phyloP scores from a whole-genome alignment of 2,113 vertebrate genomes.

The Pseudonaja textilis region DNA sequence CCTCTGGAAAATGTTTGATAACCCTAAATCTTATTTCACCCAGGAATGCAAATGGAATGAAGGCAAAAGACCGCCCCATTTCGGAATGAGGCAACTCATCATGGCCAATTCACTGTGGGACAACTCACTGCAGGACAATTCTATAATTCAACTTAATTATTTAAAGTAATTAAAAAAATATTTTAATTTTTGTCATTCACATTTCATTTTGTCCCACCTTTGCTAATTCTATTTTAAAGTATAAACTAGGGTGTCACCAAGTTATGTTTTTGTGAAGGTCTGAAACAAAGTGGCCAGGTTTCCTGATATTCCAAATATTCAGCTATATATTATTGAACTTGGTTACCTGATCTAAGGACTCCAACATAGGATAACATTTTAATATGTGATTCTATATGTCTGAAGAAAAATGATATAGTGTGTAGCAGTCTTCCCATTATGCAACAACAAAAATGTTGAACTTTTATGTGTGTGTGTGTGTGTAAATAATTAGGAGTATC shows the following conservation, averaged over 20 bases:
- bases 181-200: too few species aligned
- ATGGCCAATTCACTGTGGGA: too few species aligned
- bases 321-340: background rate
- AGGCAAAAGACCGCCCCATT: background rate
- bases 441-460: background rate
- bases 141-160: too few species aligned
- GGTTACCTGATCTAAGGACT: background rate
- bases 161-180: too few species aligned
- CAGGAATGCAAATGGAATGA: background rate
- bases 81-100: too few species aligned
- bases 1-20: background rate
- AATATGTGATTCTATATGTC: background rate
- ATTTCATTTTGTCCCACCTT: too few species aligned
- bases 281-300: background rate
- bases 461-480: background rate
- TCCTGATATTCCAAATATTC: background rate
- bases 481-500: slow-evolving; percentile 63
- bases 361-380: background rate
- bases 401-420: background rate
- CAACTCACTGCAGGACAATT: too few species aligned
- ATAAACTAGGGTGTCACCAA: background rate
- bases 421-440: background rate
- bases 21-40: background rate
- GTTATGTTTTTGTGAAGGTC: background rate
- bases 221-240: background rate